phyloP scores from a whole-genome alignment of 2,113 vertebrate genomes.

The Catagonus wagneri region DNA sequence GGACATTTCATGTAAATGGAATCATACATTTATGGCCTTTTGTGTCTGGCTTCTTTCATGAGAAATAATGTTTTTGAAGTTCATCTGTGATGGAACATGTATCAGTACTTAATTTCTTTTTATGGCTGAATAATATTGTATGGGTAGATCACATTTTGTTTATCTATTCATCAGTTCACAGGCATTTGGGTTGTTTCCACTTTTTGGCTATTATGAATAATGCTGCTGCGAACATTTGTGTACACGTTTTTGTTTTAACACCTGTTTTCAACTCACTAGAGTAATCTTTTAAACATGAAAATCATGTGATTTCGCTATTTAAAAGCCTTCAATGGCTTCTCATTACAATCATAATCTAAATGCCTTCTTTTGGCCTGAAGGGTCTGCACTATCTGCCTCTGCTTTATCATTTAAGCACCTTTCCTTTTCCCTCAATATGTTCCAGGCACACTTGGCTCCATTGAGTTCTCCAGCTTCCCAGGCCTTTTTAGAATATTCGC shows the following conservation, averaged over 20 bases:
- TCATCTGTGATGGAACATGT: neutral
- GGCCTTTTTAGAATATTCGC: neutral
- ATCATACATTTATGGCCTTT: neutral
- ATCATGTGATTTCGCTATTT: neutral
- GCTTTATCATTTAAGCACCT: neutral
- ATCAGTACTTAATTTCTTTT: neutral
- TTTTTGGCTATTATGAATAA: neutral
- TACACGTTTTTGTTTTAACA: neutral
- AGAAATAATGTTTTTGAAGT: neutral
- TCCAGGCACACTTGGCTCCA: neutral
- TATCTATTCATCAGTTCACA: neutral
- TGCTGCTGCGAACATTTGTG: neutral
- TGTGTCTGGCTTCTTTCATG: neutral
- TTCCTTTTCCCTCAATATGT: neutral
- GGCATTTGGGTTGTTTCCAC: neutral
- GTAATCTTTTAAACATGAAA: conserved; percentile 17
- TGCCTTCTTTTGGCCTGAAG: neutral
- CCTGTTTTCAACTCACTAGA: neutral
- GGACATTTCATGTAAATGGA: neutral
- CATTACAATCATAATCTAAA: neutral
- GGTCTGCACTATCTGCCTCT: neutral
- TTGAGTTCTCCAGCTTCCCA: neutral
- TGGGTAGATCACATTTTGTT: neutral
- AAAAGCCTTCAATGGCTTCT: neutral
- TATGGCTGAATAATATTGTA: neutral